phyloP scores from a whole-genome alignment of 2,888 invertebrate species.

The Dendrolimus houi region DNA sequence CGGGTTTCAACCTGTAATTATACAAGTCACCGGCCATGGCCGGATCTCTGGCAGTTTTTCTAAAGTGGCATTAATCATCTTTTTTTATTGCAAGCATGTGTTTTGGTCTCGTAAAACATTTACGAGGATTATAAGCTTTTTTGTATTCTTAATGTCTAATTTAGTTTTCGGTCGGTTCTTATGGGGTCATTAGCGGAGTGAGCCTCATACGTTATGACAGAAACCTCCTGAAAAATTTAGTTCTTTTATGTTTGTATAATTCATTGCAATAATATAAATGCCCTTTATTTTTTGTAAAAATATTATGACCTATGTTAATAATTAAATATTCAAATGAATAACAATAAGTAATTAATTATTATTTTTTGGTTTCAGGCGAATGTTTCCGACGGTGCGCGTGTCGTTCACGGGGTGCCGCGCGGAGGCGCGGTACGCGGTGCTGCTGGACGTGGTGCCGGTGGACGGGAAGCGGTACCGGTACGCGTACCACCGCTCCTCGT shows the following conservation, averaged over 20 bases:
- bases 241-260: conserved; percentile 41
- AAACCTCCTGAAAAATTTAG: conserved; percentile 32
- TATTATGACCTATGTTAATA: conserved; percentile 12
- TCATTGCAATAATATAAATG: conserved; percentile 32
- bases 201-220: conserved; percentile 31
- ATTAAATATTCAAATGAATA: conserved; percentile 5
- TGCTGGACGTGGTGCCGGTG: conserved; percentile 97
- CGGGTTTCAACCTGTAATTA: conserved; percentile 74
- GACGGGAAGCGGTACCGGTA: conserved; percentile 98
- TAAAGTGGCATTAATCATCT: conserved; percentile 70
- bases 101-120: conserved; percentile 68
- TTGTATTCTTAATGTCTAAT: conserved; percentile 64
- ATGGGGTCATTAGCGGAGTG: conserved; percentile 59
- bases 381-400: conserved; percentile 98
- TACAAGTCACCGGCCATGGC: conserved; percentile 70
- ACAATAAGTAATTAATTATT: background rate
- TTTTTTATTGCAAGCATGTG: conserved; percentile 70
- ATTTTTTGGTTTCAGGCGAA: conserved; percentile 81
- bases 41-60: conserved; percentile 64
- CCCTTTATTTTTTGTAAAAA: conserved; percentile 14
- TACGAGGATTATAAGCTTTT: conserved; percentile 58
- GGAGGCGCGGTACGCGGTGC: conserved; percentile 92
- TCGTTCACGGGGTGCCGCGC: conserved; percentile 91
- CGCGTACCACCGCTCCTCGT: conserved; percentile 98
- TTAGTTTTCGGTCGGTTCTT: conserved; percentile 56